These are phyloP conservation scores for Meiosimyza platycephala DNA, from an alignment of 2,888 invertebrate species.

Conservation along the genomic window DNA sequence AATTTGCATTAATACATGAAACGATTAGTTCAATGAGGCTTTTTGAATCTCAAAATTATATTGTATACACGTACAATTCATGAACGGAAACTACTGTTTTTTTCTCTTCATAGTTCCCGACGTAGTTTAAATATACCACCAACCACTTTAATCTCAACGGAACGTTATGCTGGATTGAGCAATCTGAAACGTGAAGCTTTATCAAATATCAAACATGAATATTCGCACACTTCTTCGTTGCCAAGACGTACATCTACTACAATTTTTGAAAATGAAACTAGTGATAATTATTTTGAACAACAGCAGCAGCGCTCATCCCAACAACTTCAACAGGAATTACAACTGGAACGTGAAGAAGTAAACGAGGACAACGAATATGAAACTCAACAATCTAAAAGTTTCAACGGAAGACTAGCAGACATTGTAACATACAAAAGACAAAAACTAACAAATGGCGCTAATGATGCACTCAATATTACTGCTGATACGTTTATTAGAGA, in stretches of 20 bases:
- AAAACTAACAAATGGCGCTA: constrained; percentile 44
- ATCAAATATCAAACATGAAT: constrained; percentile 43
- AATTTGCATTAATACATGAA: too few relatives aligned
- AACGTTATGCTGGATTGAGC: constrained; percentile 44
- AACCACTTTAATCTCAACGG: constrained; percentile 42
- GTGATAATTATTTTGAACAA: constrained; percentile 37
- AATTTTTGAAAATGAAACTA: constrained; percentile 46
- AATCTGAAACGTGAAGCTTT: constrained; percentile 55
- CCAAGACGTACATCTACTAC: constrained; percentile 49
- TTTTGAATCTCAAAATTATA: too few relatives aligned
- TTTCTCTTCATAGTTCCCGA: constrained; percentile 53
- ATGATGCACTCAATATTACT: background rate
- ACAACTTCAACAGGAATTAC: too few relatives aligned
- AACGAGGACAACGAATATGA: constrained; percentile 44
- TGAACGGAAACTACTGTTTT: background rate
- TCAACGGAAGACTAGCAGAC: constrained; percentile 37
- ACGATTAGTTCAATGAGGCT: too few relatives aligned
- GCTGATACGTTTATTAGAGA: constrained; percentile 16
- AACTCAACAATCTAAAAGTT: constrained; percentile 42
- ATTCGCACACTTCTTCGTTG: constrained; percentile 27
- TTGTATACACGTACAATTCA: too few relatives aligned
- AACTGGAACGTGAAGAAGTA: constrained; percentile 35
- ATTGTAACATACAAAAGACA: constrained; percentile 42
- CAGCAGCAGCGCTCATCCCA: background rate
- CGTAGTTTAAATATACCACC: constrained; percentile 60